Base-by-base conservation (phyloP, 2,888 invertebrate species). In the Harpalus rufipes region DNA sequence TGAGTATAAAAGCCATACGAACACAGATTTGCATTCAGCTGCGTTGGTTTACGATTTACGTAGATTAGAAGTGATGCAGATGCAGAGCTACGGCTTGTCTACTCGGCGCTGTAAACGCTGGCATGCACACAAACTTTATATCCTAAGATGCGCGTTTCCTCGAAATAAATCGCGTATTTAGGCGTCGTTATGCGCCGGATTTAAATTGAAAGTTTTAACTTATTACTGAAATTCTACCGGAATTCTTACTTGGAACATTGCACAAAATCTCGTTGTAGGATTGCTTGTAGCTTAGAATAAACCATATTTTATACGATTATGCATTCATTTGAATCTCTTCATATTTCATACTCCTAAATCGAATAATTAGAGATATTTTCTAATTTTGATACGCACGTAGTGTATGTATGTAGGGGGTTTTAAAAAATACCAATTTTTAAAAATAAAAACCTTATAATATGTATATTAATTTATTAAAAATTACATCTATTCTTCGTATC, bases 121-220 rank as follows among this genome's bases (percentile, higher is more conserved):
- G 72, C 72, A 74, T 74, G 72, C 72, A 74, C 72, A 74, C 72
- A 74, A 74, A 74, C 72, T 74, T 74, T 74, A 74, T 74, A 74
- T 74, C 72, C 51, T 74, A 44, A 74, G 72, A 74, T 74, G 44
- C 44, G 72, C 41, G 72, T 44, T 74, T 74, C 44, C 44, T 18
- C 72, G 72, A 74, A 74, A 74, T 74, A 74, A 51, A 74, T 74
- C 72, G 44, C 72, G 72, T 44, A 74, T 74, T 74, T 74, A 74
- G 44, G 72, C 72, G 7, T 12, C 72, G 44, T 21, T 74, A 74
- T 74, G 18, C 44, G 72, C 18, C 16, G 72, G 72, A 74, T 44
- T 74, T 74, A 44, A 74, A 74, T 74, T 74, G 72, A 74, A 74
- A 74, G 44, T 74, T 74, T 74, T 44, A 74, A 74, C 72, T 74